Base-by-base conservation (phyloP, 64 coral and sea anemone genomes). In the Cladopsammia gracilis region DNA sequence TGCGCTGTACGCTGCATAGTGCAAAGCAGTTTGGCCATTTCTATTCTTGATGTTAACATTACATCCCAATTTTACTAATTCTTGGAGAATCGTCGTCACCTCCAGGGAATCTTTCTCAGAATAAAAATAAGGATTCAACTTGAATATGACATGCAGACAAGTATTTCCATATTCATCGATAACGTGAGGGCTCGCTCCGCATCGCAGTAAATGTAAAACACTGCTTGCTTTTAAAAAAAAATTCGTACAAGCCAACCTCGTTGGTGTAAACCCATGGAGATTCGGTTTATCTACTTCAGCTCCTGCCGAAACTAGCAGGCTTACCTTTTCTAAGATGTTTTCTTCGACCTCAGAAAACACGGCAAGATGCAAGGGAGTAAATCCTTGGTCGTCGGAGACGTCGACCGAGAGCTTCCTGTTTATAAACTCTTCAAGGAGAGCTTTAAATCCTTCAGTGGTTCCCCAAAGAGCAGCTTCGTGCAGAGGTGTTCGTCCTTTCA, bases 401-500 rank as follows among this genome's bases (percentile, higher is more conserved):
- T 87, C 84, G 75, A 77, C 75, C 20, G 67, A 87, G 11, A 70
- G 26, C 49, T 80, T 84, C 52, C 84, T 87, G 84, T 54, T 25
- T 20, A 3, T 26, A 70, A 58, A 53, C 47, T 87, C 52, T 3
- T 12, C 49, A 16, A 87, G 48, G 11, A 87, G 84, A 54, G 48
- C 67, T 70, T 87, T 54, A 70, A 87, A 87, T 58, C 49, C 44
- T 16, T 87, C 46, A 12, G n/a, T 87, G 10, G 13, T 26, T 48
- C 84, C 84, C 84, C 84, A 87, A 87, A 87, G 3, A 54, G 46
- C 48, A 26, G 84, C 84, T 70, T 87, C 84, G 49, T 73, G 84
- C 20, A 87, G 71, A 87, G 84, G 67, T 48, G 65, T 54, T 26
- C 84, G 66, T 15, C 64, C 84, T 70, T 54, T 22, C n/a, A 58